Evolutionary conservation across 2,113 vertebrate genomes (phyloP), one percentile per base, ranked within the genome.

Genomic region (Rafetus swinhoei): DNA sequence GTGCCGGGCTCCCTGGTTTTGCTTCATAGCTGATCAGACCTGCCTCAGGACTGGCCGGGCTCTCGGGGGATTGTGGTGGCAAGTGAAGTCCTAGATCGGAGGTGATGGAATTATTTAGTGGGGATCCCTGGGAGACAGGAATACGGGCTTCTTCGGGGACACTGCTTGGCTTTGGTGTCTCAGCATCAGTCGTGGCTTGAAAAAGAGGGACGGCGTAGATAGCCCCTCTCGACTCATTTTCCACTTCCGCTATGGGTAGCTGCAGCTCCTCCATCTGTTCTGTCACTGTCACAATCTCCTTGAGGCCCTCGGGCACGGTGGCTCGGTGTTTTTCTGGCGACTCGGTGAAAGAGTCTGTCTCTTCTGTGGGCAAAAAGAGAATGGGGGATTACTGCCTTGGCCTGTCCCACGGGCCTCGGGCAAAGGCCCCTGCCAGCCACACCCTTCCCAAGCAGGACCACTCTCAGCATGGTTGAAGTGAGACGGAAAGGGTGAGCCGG

Each of bases 171-270:
- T 96, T 92, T 94, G 96, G 87, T 95, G 95, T 55, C 84, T 96
- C 76, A 22, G 84, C 9, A 57, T 79, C 74, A 81, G n/a, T 88
- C 89, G 45, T 69, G 5, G 98, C 97, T 93, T 98, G 91, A 89
- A 96, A 89, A 93, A 98, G 82, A 85, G 98, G 98, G 45, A 99
- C 93, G 88, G 97, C 97, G 84, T 98, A 98, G 84, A 98, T 98
- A 54, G 97, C 98, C 27, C 97, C 98, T 52, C 98, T 98, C 80
- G 98, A 99, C 96, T 99, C 98, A 16, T 98, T 96, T 81, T 98
- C 98, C 95, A 95, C 88, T n/a, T 94, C 84, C 86, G 96, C 95
- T 90, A 92, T 93, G 76, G 95, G 97, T 86, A 97, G 93, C 93
- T 93, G 97, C 85, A 98, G 97, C 85, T 99, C 98, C 86, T 98